Conservation (phyloP, 2,797 vertebrate species). For the Chelmon rostratus region DNA sequence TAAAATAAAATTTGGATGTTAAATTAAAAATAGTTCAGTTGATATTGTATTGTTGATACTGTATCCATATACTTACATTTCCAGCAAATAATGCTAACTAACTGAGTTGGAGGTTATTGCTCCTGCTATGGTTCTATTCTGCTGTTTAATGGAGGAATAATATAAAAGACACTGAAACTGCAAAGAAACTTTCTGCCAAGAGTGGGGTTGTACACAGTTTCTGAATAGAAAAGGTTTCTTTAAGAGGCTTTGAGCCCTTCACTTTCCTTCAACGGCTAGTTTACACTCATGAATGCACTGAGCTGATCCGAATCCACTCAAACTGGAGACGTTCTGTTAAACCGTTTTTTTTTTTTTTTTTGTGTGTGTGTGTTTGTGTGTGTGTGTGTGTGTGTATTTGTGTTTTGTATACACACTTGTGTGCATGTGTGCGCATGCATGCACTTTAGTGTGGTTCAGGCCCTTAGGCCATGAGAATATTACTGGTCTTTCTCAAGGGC, state of each 20-base stretch:
- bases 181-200: constrained; percentile 52
- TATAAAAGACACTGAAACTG: constrained; percentile 73
- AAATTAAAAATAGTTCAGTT: too few species aligned
- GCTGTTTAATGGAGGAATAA: constrained; percentile 47
- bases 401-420: constrained; percentile 61
- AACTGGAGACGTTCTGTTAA: constrained; percentile 66
- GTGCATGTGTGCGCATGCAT: constrained; percentile 44
- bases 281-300: constrained; percentile 75
- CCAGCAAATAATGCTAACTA: neutral
- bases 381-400: constrained; percentile 18
- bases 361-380: too few species aligned
- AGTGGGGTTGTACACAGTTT: constrained; percentile 63
- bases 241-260: constrained; percentile 75
- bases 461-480: constrained; percentile 78
- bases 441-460: constrained; percentile 52
- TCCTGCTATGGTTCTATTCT: constrained; percentile 33
- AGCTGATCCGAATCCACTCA: constrained; percentile 76
- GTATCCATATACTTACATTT: neutral
- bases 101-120: constrained; percentile 26
- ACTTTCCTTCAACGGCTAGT: constrained; percentile 76
- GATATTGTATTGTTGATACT: neutral
- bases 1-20: constrained; percentile 2
- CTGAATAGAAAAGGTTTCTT: constrained; percentile 70
- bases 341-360: constrained; percentile 31
- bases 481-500: constrained; percentile 75